A percentile compares a stretch with the other conserved stretches of the same genome.
Conservation (phyloP, 2,888 invertebrate species). For the Acrobasis consociella region DNA sequence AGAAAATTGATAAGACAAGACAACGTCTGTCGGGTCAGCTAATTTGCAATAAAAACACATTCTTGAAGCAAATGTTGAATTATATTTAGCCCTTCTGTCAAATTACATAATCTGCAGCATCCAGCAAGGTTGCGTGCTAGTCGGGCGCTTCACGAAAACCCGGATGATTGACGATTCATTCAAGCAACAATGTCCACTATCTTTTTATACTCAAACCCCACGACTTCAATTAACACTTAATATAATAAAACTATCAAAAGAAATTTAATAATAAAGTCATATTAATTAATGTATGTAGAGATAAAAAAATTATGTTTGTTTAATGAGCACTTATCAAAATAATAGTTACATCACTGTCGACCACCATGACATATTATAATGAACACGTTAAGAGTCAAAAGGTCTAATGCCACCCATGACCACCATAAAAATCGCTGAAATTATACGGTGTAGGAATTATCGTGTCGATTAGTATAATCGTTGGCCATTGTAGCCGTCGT, state of each 20-base stretch:
- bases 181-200: conserved; percentile 46
- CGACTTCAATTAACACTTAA: conserved; percentile 64
- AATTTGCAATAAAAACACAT: neutral
- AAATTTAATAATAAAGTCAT: conserved; percentile 45
- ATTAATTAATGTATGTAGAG: conserved; percentile 39
- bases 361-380: conserved; percentile 47
- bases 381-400: conserved; percentile 56
- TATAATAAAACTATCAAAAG: conserved; percentile 45
- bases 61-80: neutral
- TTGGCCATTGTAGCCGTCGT: conserved; percentile 45
- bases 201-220: conserved; percentile 44
- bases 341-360: conserved; percentile 31
- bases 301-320: conserved; percentile 31
- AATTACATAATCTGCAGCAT: conserved; percentile 7
- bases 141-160: conserved; percentile 43
- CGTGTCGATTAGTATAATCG: conserved; percentile 71
- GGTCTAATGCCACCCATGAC: conserved; percentile 62
- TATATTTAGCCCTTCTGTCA: neutral
- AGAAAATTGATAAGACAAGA: too few relatives aligned
- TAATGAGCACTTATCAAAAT: conserved; percentile 28
- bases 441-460: conserved; percentile 70
- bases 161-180: conserved; percentile 58
- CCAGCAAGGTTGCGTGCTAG: conserved; percentile 45
- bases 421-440: conserved; percentile 69
- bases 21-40: too few relatives aligned